Evolutionary conservation across 2,888 invertebrate species (phyloP), one percentile per base, ranked within the genome.

Genomic region (Callinectes sapidus): DNA sequence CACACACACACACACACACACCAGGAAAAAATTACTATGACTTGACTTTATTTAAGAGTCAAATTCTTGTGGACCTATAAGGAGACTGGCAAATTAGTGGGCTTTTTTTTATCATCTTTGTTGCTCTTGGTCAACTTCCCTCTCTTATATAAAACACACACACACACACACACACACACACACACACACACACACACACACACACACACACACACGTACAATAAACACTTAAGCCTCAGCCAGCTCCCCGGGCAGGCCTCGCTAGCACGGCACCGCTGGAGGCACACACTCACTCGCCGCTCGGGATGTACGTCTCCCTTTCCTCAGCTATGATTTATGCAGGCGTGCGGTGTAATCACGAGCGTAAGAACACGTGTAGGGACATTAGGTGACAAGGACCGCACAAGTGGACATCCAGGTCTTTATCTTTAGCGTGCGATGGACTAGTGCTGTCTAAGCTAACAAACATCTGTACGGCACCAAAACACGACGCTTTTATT

Each of bases 291-390:
- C 35, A 81, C 23, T 81, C 35, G 71, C 71, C 71, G 71, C n/a
- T 28, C n/a, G 23, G 71, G 10, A 71, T 23, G 28, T 28, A 71
- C 71, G n/a, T 5, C 23, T n/a, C 23, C 2, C 71, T 71, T 1
- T 71, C n/a, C 8, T n/a, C 23, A 23, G 71, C 28, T 2, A 35
- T 81, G 81, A 81, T 81, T 81, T 81, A 81, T 81, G 81, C 35
- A 35, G 8, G 32, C 32, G 32, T 16, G 81, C 32, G 13, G 81
- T 81, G 81, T n/a, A 10, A 81, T 81, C 81, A 81, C 81, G 35
- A 81, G 81, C 81, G 81, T 81, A 81, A 81, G 81, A 81, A 81
- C 81, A 81, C 35, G 81, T 81, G 81, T 81, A 81, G 23, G 81
- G 32, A 35, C 32, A 81, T 81, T 81, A 81, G 81, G 81, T 35